phyloP scores from a whole-genome alignment of 2,113 vertebrate genomes.

The Dasyornis broadbenti region DNA sequence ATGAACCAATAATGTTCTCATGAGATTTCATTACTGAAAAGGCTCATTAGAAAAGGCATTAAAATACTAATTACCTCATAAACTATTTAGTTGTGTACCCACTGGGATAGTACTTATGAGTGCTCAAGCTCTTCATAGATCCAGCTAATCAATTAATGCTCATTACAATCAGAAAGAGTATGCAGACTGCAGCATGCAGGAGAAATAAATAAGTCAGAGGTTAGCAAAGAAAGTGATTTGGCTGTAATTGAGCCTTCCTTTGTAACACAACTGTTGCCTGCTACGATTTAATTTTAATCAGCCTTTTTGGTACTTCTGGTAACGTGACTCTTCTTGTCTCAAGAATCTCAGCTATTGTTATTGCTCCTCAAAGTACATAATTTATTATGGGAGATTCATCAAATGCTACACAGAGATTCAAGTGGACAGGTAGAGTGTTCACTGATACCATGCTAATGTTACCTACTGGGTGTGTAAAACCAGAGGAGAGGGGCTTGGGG shows the following conservation, averaged over 20 bases:
- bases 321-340: not conserved
- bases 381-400: constrained; percentile 6
- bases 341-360: constrained; percentile 41
- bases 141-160: constrained; percentile 97
- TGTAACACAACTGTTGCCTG: constrained; percentile 61
- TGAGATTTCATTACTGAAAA: constrained; percentile 83
- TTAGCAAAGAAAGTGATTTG: constrained; percentile 58
- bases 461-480: not conserved
- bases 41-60: constrained; percentile 84
- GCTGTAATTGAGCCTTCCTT: constrained; percentile 41
- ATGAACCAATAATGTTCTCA: constrained; percentile 73
- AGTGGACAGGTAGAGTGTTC: not conserved
- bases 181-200: constrained; percentile 61
- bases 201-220: constrained; percentile 70
- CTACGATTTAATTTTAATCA: constrained; percentile 63
- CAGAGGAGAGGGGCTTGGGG: not conserved
- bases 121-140: constrained; percentile 82
- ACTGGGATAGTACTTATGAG: constrained; percentile 85
- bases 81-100: constrained; percentile 92
- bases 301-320: constrained; percentile 17
- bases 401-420: not conserved
- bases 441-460: not conserved
- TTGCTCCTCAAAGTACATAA: constrained; percentile 22
- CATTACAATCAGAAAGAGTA: constrained; percentile 82
- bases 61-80: constrained; percentile 92